Evolutionary conservation across 35 echinoderm and acorn worm genomes (phyloP).

Genomic region (Holothuria glaberrima): DNA sequence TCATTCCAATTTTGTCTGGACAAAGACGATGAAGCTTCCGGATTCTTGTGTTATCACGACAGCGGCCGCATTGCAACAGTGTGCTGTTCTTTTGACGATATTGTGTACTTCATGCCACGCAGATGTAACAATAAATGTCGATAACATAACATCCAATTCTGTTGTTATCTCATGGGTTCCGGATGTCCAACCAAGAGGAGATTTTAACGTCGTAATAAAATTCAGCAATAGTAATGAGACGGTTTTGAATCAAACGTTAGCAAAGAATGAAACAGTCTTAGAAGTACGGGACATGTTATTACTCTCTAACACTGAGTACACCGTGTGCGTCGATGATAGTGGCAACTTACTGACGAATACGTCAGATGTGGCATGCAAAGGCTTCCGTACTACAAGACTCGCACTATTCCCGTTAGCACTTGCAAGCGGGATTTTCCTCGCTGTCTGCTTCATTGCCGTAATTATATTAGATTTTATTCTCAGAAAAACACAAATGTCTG

Average conservation of each 20-base stretch:
- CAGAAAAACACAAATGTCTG: neutral
- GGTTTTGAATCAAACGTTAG: neutral
- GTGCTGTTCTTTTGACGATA: too few relatives aligned
- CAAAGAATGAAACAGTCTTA: neutral
- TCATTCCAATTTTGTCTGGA: too few relatives aligned
- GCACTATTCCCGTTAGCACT: neutral
- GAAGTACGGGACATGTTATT: slow-evolving; percentile 3
- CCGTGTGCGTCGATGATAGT: neutral
- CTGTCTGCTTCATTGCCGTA: neutral
- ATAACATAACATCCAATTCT: slow-evolving; percentile 2
- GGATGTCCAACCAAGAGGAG: neutral
- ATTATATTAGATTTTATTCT: slow-evolving; percentile 9
- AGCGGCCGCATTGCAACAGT: too few relatives aligned
- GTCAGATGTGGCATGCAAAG: neutral
- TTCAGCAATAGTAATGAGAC: neutral
- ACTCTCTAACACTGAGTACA: neutral
- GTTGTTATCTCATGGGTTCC: neutral
- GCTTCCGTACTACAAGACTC: neutral
- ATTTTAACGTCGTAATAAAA: neutral
- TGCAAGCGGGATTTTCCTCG: neutral
- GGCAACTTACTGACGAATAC: neutral
- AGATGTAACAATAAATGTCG: neutral
- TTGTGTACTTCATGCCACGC: neutral
- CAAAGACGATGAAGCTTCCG: too few relatives aligned
- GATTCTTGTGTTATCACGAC: too few relatives aligned